phyloP scores from a whole-genome alignment of 2,888 invertebrate genomes.

The Micoletzkya japonica region DNA sequence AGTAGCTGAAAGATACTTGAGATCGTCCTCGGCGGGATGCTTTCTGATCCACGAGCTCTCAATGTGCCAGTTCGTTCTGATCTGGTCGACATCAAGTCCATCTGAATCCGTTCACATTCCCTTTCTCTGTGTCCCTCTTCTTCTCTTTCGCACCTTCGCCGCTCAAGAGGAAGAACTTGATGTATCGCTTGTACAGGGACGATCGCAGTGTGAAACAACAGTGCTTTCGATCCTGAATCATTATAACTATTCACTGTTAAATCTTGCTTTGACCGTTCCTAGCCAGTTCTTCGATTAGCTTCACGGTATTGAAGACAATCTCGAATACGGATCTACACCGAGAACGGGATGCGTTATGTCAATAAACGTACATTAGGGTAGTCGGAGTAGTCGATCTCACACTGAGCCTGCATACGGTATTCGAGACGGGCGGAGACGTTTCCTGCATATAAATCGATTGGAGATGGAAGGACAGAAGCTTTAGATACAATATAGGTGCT shows the following conservation, averaged over 20 bases:
- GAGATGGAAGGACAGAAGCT: background rate
- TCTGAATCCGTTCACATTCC: conserved; percentile 30
- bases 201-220: conserved; percentile 55
- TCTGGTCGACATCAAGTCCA: conserved; percentile 36
- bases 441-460: conserved; percentile 31
- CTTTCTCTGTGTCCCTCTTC: background rate
- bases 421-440: conserved; percentile 52
- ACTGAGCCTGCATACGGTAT: conserved; percentile 53
- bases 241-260: background rate
- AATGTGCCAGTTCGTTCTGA: conserved; percentile 52
- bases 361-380: conserved; percentile 47
- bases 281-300: background rate
- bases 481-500: too few relatives aligned
- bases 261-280: background rate
- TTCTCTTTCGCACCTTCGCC: conserved; percentile 26
- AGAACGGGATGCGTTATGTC: background rate
- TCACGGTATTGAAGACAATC: background rate
- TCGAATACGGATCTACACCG: background rate
- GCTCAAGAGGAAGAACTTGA: conserved; percentile 44
- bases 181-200: conserved; percentile 44
- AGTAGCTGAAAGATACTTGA: conserved; percentile 33
- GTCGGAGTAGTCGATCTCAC: conserved; percentile 51
- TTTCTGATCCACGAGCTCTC: conserved; percentile 47
- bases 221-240: conserved; percentile 48
- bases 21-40: conserved; percentile 43